Evolutionary conservation across 1,140 invertebrate species (phyloP).

Genomic region (Eubasilissa regina): DNA sequence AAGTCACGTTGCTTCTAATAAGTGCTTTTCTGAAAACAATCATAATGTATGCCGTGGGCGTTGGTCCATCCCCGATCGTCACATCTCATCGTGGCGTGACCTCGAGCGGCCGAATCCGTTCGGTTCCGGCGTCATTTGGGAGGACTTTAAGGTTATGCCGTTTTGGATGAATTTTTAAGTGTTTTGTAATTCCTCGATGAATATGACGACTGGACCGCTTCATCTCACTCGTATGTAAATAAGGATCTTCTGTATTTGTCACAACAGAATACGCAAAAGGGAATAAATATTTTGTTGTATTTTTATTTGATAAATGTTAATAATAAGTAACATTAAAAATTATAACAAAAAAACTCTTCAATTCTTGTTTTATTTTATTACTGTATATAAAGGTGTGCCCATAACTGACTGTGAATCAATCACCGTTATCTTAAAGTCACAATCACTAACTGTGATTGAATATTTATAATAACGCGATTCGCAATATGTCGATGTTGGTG

Average conservation of each 20-base stretch:
- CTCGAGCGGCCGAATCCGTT: no score
- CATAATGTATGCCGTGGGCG: neutral
- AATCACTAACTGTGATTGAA: no score
- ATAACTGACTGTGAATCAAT: no score
- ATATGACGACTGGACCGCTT: no score
- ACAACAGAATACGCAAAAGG: neutral
- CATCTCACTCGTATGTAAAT: neutral
- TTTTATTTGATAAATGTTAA: constrained; percentile 38
- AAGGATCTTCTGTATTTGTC: neutral
- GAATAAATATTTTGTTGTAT: constrained; percentile 4
- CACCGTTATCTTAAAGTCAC: no score
- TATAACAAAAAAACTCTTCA: constrained; percentile 7
- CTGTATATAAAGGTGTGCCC: no score
- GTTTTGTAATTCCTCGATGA: no score
- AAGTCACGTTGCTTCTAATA: constrained; percentile 9
- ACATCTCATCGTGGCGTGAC: neutral
- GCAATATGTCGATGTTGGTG: no score
- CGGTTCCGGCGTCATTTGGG: no score
- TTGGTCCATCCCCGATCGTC: neutral
- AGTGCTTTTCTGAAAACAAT: constrained; percentile 8
- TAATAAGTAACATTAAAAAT: constrained; percentile 33
- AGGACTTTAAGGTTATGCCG: no score
- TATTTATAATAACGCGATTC: no score
- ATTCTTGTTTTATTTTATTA: constrained; percentile 5
- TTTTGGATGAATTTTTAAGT: no score